Conservation (phyloP, 2,113 vertebrate genomes). For the Hippocampus mohnikei region DNA sequence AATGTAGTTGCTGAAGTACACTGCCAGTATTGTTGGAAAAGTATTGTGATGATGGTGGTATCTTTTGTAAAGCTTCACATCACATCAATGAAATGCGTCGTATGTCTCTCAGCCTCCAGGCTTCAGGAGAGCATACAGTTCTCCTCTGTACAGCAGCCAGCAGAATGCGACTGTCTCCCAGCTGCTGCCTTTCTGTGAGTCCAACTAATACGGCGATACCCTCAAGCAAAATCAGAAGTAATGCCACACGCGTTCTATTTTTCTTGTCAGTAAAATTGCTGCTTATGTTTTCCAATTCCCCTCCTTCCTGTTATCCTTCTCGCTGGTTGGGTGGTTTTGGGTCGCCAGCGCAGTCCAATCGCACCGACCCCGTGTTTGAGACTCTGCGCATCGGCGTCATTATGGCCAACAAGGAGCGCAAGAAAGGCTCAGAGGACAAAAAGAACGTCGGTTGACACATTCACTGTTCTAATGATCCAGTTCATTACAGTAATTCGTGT, state of each 20-base stretch:
- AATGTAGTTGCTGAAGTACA: not conserved
- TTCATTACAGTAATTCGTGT: not conserved
- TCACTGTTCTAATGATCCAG: not conserved
- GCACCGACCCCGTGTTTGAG: conserved; percentile 89
- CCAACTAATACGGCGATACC: not conserved
- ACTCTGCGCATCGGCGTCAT: conserved; percentile 85
- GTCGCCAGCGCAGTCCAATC: conserved; percentile 71
- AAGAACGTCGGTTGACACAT: conserved; percentile 78
- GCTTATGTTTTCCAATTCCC: not conserved
- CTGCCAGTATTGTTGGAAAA: not conserved
- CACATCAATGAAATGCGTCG: not conserved
- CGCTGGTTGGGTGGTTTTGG: not conserved
- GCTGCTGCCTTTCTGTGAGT: conserved; percentile 76
- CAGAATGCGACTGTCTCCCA: conserved; percentile 77
- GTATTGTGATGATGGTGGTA: not conserved
- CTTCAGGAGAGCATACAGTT: conserved; percentile 90
- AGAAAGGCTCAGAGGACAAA: conserved; percentile 89
- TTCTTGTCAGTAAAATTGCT: not conserved
- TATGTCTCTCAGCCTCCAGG: conserved; percentile 77
- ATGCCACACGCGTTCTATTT: not conserved
- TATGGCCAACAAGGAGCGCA: conserved; percentile 95
- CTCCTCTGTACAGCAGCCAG: conserved; percentile 88
- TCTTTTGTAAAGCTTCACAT: not conserved
- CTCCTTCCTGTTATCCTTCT: too few species aligned
- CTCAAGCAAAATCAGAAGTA: not conserved